These are phyloP conservation scores for Elegia similella DNA, from an alignment of 2,888 invertebrate species.

Conservation along the genomic window DNA sequence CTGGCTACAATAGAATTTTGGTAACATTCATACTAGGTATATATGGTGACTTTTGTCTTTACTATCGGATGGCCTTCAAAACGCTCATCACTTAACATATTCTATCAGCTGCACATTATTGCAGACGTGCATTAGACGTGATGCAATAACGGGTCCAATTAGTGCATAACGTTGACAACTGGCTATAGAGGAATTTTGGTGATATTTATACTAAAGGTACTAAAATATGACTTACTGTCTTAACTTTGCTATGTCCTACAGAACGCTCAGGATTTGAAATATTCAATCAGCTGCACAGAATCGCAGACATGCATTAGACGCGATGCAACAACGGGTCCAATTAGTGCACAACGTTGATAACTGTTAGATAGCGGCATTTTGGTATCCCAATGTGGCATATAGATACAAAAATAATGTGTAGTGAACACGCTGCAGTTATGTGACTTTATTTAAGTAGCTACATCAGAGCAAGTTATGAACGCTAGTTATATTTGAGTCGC, in stretches of 20 bases:
- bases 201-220: too few species aligned
- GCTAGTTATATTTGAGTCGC: too few species aligned
- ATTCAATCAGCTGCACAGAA: constrained; percentile 10
- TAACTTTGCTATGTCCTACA: not conserved
- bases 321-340: constrained; percentile 10
- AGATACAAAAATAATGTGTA: not conserved
- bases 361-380: constrained; percentile 5
- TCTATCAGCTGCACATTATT: constrained; percentile 4
- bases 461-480: too few species aligned
- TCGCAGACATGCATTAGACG: constrained; percentile 14
- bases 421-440: too few species aligned
- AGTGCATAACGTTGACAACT: constrained; percentile 16
- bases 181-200: not conserved
- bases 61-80: not conserved
- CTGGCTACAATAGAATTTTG: constrained; percentile 1
- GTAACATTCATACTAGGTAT: not conserved
- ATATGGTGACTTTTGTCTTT: not conserved
- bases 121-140: constrained; percentile 9
- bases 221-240: not conserved
- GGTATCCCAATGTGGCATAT: not conserved
- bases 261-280: constrained; percentile 9
- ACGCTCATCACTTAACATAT: constrained; percentile 7
- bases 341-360: constrained; percentile 13
- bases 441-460: too few species aligned
- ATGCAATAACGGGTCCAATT: constrained; percentile 11